A percentile compares a stretch with the other conserved stretches of the same genome.
phyloP scores from a whole-genome alignment of 2,888 invertebrate genomes.

The Nomada ruficornis region DNA sequence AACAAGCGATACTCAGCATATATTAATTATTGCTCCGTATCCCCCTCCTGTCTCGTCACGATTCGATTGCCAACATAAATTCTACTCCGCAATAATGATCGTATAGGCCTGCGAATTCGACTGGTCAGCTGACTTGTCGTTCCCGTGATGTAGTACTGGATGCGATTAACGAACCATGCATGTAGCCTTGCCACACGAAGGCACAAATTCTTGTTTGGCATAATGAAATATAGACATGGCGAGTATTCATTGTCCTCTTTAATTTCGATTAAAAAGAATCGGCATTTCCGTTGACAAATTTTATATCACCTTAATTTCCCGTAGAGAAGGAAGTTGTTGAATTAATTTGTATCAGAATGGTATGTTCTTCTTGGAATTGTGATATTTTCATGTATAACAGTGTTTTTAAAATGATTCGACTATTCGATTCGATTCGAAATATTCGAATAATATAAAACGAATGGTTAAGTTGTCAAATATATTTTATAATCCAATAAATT shows the following conservation, averaged over 20 bases:
- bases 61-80: constrained; percentile 75
- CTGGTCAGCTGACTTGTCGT: constrained; percentile 51
- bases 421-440: no score
- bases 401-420: no score
- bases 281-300: no score
- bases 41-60: constrained; percentile 39
- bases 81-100: constrained; percentile 69
- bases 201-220: neutral
- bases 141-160: constrained; percentile 17
- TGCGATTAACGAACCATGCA: constrained; percentile 10
- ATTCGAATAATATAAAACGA: neutral
- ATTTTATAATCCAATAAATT: constrained; percentile 6
- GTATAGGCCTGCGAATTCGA: constrained; percentile 57
- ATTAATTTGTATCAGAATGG: no score
- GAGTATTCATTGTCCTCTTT: no score
- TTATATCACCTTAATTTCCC: no score
- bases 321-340: no score
- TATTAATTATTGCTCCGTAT: constrained; percentile 76
- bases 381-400: no score
- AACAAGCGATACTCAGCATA: constrained; percentile 76
- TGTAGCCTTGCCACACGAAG: neutral
- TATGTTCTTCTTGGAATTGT: no score
- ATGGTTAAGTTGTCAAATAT: neutral
- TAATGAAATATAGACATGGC: no score
- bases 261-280: no score